Evolutionary conservation across 2,797 vertebrate species (phyloP).

Genomic region (Myotis pilosus): DNA sequence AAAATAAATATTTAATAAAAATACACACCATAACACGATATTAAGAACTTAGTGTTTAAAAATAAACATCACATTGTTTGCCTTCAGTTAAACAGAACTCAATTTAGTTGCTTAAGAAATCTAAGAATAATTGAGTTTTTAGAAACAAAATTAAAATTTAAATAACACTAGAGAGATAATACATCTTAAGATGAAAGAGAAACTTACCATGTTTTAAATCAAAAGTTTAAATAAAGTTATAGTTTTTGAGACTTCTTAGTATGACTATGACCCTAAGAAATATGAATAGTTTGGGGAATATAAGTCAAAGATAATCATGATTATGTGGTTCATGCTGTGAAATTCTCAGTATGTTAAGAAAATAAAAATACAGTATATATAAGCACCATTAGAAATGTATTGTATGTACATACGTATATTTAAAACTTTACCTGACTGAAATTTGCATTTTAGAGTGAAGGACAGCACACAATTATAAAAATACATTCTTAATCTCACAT

Average conservation of each 20-base stretch:
- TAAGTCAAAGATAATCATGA: conserved; percentile 49
- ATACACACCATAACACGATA: conserved; percentile 68
- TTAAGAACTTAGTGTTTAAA: conserved; percentile 75
- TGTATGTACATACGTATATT: background rate
- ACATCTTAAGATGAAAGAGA: conserved; percentile 2
- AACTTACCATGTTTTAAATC: background rate
- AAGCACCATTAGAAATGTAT: conserved; percentile 73
- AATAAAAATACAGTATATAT: conserved; percentile 61
- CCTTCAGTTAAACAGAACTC: conserved; percentile 61
- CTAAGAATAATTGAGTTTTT: conserved; percentile 19
- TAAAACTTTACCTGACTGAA: conserved; percentile 47
- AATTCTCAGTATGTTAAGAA: conserved; percentile 52
- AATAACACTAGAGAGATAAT: conserved; percentile 53
- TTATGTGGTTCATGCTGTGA: conserved; percentile 20
- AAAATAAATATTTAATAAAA: conserved; percentile 86
- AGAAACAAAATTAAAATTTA: conserved; percentile 67
- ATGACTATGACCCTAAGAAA: conserved; percentile 28
- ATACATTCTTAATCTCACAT: conserved; percentile 50
- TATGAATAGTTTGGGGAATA: background rate
- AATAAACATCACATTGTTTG: conserved; percentile 69
- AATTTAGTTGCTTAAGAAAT: conserved; percentile 66
- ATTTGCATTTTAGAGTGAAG: conserved; percentile 56
- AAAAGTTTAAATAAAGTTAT: conserved; percentile 31
- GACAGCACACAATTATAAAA: conserved; percentile 57
- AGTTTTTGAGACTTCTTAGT: conserved; percentile 23